phyloP scores from a whole-genome alignment of 1,140 invertebrate species.

The Pantala flavescens region DNA sequence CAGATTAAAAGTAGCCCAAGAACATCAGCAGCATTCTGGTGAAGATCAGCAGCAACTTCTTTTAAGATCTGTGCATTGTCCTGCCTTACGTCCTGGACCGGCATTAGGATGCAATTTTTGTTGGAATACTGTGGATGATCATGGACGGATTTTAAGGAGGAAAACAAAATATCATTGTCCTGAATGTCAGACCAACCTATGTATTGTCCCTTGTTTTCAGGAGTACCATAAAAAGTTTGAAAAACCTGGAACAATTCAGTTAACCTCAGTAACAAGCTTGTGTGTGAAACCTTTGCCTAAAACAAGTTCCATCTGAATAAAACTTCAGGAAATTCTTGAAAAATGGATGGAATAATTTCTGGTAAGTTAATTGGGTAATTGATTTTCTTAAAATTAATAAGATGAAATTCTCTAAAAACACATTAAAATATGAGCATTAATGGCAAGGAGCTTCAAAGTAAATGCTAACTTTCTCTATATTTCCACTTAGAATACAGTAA shows the following conservation, averaged over 20 bases:
- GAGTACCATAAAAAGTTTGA: conserved; percentile 53
- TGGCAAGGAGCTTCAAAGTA: no score
- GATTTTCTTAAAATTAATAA: no score
- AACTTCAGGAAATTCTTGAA: background rate
- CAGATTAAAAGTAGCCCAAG: conserved; percentile 20
- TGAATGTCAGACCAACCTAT: conserved; percentile 74
- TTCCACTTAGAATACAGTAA: no score
- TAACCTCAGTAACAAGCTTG: background rate
- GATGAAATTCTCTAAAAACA: no score
- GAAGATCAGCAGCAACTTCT: conserved; percentile 22
- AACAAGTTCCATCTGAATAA: background rate
- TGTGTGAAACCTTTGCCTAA: background rate
- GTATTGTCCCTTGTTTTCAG: conserved; percentile 77
- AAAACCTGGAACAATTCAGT: background rate
- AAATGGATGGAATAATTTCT: background rate
- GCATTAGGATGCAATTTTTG: conserved; percentile 76
- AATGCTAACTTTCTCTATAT: no score
- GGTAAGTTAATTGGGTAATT: background rate
- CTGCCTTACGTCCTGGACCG: conserved; percentile 63
- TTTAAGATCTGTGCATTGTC: conserved; percentile 51
- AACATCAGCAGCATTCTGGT: conserved; percentile 20
- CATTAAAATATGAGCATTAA: no score
- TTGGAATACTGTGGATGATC: conserved; percentile 74
- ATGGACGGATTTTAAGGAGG: conserved; percentile 63
- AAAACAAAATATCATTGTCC: conserved; percentile 84